Percentiles rank a stretch among this genome's conserved stretches.
Evolutionary conservation across 2,888 invertebrate species (phyloP).

Genomic region (Pseudococcus viburni): DNA sequence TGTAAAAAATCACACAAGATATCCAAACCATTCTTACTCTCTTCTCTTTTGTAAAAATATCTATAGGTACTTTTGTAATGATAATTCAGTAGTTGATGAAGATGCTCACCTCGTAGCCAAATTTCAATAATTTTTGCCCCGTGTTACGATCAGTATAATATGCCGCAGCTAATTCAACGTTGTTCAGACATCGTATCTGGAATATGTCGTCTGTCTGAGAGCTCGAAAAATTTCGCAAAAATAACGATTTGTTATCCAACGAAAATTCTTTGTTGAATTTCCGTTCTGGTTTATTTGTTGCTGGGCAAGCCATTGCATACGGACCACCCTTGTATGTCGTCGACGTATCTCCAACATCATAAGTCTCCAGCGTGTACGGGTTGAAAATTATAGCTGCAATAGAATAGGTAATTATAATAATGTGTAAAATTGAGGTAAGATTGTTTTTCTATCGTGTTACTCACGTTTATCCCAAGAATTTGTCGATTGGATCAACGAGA

Average conservation of each 20-base stretch:
- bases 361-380: neutral
- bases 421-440: too few species aligned
- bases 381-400: neutral
- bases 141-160: neutral
- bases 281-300: neutral
- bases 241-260: neutral
- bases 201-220: neutral
- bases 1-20: too few species aligned
- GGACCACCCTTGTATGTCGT: neutral
- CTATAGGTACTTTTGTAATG: too few species aligned
- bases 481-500: too few species aligned
- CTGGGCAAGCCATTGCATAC: neutral
- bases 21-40: too few species aligned
- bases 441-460: too few species aligned
- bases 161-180: neutral
- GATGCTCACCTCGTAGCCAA: neutral
- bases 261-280: neutral
- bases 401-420: neutral
- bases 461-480: too few species aligned
- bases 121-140: neutral
- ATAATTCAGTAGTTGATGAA: neutral
- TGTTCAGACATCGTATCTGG: neutral
- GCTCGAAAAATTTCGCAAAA: neutral
- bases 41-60: too few species aligned
- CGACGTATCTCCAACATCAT: neutral